Evolutionary conservation across 2,888 invertebrate species (phyloP).

Genomic region (Volucella inflata): DNA sequence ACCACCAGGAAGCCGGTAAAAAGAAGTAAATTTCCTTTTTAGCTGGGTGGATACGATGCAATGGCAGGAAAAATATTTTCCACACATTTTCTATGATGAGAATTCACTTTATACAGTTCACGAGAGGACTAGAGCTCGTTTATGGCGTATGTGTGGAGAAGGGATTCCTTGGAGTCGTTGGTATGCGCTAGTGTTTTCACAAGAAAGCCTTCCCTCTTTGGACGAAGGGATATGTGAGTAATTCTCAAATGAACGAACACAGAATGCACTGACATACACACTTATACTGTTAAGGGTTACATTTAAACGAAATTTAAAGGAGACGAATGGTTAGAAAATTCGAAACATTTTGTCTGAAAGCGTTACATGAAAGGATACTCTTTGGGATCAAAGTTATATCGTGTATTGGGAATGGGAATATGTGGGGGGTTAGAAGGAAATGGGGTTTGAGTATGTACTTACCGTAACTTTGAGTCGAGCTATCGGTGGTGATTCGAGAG

Average conservation of each 20-base stretch:
- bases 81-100: constrained; percentile 50
- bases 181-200: constrained; percentile 17
- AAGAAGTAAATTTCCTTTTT: not conserved
- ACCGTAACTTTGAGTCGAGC: constrained; percentile 83
- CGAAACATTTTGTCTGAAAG: constrained; percentile 54
- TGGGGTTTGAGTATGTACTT: constrained; percentile 75
- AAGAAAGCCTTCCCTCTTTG: constrained; percentile 6
- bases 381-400: constrained; percentile 33
- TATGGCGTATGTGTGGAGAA: constrained; percentile 17
- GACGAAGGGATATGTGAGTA: not conserved
- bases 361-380: constrained; percentile 33
- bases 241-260: constrained; percentile 32
- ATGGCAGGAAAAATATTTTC: constrained; percentile 43
- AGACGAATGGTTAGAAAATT: constrained; percentile 64
- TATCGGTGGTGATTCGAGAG: constrained; percentile 83
- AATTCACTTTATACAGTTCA: constrained; percentile 71
- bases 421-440: not conserved
- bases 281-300: constrained; percentile 17
- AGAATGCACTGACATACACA: not conserved
- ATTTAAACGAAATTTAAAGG: constrained; percentile 58
- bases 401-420: not conserved
- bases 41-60: constrained; percentile 12
- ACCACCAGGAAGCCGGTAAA: constrained; percentile 24
- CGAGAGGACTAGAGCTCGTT: constrained; percentile 2
- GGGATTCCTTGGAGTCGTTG: constrained; percentile 39